Evolutionary conservation across 2,113 vertebrate genomes (phyloP).

Genomic region (Malurus elegans): DNA sequence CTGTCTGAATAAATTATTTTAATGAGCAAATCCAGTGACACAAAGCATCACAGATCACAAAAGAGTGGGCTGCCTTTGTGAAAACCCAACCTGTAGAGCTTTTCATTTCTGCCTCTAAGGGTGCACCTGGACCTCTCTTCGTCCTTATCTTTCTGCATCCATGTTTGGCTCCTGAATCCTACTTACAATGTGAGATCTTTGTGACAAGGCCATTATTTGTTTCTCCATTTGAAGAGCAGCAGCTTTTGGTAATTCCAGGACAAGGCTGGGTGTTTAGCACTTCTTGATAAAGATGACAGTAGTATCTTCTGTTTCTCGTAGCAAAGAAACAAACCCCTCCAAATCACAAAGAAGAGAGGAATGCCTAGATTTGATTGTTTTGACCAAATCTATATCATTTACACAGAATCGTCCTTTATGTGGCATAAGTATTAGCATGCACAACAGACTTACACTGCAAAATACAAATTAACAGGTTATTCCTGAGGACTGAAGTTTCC

Average conservation of each 20-base stretch:
- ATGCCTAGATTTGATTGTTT: neutral
- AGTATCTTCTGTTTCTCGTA: neutral
- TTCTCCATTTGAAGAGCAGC: neutral
- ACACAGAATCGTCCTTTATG: neutral
- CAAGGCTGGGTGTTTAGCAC: neutral
- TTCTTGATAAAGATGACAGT: neutral
- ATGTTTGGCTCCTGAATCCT: neutral
- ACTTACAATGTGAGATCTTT: neutral
- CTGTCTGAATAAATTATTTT: neutral
- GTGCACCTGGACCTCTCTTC: neutral
- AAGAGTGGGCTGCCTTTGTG: neutral
- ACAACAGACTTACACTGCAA: neutral
- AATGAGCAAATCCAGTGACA: neutral
- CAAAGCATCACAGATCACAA: neutral
- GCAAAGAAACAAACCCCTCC: neutral
- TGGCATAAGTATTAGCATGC: neutral
- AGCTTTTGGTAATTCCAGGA: neutral
- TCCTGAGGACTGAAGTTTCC: neutral
- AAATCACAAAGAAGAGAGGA: neutral
- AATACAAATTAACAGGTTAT: neutral
- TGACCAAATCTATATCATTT: neutral
- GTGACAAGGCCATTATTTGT: neutral
- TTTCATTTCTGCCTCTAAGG: neutral
- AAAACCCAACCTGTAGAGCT: neutral
- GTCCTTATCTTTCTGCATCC: neutral